phyloP scores from a whole-genome alignment of 1,140 invertebrate species.

The Anoplophora glabripennis region DNA sequence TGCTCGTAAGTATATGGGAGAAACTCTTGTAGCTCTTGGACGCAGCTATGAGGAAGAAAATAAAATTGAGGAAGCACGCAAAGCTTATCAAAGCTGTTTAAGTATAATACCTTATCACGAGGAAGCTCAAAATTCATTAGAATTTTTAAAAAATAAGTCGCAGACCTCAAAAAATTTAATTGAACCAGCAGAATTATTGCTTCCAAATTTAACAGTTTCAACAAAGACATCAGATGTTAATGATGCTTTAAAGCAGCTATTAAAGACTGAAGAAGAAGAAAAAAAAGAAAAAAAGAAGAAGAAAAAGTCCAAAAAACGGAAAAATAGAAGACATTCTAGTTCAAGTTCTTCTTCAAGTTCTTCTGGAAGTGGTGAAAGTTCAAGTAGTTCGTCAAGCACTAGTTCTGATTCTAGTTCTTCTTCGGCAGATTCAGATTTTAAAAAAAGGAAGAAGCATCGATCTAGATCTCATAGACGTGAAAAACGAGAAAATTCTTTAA shows the following conservation, averaged over 20 bases:
- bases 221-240: slow-evolving; percentile 59
- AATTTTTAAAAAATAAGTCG: slow-evolving; percentile 70
- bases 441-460: slow-evolving; percentile 60
- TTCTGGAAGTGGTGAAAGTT: slow-evolving; percentile 59
- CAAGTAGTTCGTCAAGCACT: slow-evolving; percentile 53
- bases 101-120: slow-evolving; percentile 78
- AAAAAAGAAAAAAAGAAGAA: slow-evolving; percentile 73
- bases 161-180: slow-evolving; percentile 55
- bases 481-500: slow-evolving; percentile 66
- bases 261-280: slow-evolving; percentile 57
- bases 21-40: slow-evolving; percentile 83
- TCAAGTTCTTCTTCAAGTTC: slow-evolving; percentile 57
- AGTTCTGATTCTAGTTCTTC: slow-evolving; percentile 58
- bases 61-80: slow-evolving; percentile 79
- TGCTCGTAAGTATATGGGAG: slow-evolving; percentile 90
- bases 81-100: slow-evolving; percentile 79
- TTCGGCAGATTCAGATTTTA: slow-evolving; percentile 61
- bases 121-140: slow-evolving; percentile 77
- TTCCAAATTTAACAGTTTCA: slow-evolving; percentile 49
- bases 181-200: slow-evolving; percentile 57
- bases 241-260: slow-evolving; percentile 61
- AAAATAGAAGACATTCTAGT: slow-evolving; percentile 66
- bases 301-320: slow-evolving; percentile 66
- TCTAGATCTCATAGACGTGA: slow-evolving; percentile 54
- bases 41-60: slow-evolving; percentile 82